These are phyloP conservation scores for Periparus ater DNA, from an alignment of 2,797 vertebrate species.

Conservation along the genomic window DNA sequence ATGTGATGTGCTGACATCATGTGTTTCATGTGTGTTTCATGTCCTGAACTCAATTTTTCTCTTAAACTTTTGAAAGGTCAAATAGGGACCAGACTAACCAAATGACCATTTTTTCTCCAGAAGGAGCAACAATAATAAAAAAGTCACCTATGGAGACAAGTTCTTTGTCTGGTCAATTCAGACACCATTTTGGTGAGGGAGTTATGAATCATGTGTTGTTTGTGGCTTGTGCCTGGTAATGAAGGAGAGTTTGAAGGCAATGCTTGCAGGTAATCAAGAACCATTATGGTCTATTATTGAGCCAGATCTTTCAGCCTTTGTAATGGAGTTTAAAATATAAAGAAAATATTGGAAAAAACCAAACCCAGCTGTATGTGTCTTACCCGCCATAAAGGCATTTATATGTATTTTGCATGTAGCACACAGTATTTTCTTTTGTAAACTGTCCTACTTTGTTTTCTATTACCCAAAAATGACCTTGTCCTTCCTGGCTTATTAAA, in stretches of 20 bases:
- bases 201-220: background rate
- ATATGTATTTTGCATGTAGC: background rate
- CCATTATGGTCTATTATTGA: fast-evolving
- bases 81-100: background rate
- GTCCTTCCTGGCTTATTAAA: background rate
- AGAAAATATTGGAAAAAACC: background rate
- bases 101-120: background rate
- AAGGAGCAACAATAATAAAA: background rate
- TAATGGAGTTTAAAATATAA: background rate
- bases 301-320: background rate
- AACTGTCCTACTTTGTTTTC: background rate
- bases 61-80: background rate
- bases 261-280: background rate
- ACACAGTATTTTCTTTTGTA: background rate
- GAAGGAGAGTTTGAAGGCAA: background rate
- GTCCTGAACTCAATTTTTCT: background rate
- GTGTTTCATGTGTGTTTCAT: background rate
- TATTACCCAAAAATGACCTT: background rate
- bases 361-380: background rate
- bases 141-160: background rate
- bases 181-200: background rate
- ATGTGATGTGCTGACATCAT: too few species aligned
- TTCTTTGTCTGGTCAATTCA: background rate
- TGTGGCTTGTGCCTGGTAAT: background rate
- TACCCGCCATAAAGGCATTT: background rate